Conservation (phyloP, 2,888 invertebrate species). For the Lysandra bellargus region DNA sequence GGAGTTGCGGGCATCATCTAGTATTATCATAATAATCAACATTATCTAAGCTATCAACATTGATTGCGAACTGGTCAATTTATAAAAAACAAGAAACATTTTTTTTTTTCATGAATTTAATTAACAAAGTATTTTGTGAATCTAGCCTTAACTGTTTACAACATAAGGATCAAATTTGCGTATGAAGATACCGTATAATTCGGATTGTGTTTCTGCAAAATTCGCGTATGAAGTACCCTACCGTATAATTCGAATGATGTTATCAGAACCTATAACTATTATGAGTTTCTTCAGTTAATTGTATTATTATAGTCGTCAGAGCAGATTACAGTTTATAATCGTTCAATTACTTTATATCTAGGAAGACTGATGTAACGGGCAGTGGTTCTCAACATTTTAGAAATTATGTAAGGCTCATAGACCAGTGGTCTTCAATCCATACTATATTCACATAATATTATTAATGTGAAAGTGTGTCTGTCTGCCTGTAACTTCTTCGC, state of each 20-base stretch:
- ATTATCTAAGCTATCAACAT: too few species aligned
- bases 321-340: not conserved
- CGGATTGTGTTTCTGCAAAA: not conserved
- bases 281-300: not conserved
- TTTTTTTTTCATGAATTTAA: too few species aligned
- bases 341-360: constrained; percentile 5
- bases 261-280: not conserved
- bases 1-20: too few species aligned
- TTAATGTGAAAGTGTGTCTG: too few species aligned
- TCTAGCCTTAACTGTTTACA: not conserved
- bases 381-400: not conserved
- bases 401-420: not conserved
- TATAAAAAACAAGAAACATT: too few species aligned
- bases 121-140: not conserved
- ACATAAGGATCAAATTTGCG: not conserved
- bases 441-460: too few species aligned
- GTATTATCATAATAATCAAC: too few species aligned
- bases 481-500: too few species aligned
- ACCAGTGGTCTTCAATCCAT: not conserved
- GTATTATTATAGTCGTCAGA: not conserved
- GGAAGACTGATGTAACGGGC: not conserved
- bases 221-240: not conserved
- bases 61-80: too few species aligned
- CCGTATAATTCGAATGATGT: not conserved
- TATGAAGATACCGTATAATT: too few species aligned